A percentile compares a stretch with the other conserved stretches of the same genome.
phyloP scores from a whole-genome alignment of 2,797 vertebrate species.

The Clarias platycephalus region DNA sequence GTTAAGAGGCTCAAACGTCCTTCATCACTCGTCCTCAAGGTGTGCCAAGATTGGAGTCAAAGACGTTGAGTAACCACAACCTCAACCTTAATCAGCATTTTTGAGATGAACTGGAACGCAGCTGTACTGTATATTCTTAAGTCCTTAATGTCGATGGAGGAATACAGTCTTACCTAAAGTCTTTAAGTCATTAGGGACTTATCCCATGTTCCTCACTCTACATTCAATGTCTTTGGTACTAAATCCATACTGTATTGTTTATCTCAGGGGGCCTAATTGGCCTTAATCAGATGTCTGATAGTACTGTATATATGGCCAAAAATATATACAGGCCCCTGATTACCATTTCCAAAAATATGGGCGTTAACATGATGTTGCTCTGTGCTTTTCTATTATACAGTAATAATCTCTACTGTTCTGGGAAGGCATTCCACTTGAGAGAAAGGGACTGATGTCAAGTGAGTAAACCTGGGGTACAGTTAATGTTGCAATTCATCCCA shows the following conservation, averaged over 20 bases:
- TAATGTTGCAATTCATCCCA: neutral
- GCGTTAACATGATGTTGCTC: no score
- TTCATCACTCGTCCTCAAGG: neutral
- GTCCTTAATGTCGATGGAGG: neutral
- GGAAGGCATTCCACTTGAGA: neutral
- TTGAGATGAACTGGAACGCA: neutral
- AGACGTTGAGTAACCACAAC: neutral
- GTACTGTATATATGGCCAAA: neutral
- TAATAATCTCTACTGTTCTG: neutral
- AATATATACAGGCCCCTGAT: neutral
- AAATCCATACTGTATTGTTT: neutral
- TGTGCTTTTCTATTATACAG: neutral
- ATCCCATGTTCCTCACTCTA: neutral
- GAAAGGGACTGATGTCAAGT: neutral
- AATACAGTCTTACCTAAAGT: neutral
- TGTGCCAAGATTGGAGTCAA: neutral
- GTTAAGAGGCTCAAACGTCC: neutral
- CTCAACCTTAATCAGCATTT: neutral
- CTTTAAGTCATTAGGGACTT: neutral
- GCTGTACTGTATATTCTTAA: neutral
- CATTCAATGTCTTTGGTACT: neutral
- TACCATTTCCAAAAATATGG: neutral
- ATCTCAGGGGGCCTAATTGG: neutral
- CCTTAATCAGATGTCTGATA: neutral
- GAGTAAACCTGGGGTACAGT: neutral